A percentile compares a stretch with the other conserved stretches of the same genome.
Evolutionary conservation across 2,113 vertebrate genomes (phyloP).

Genomic region (Xenus cinereus): DNA sequence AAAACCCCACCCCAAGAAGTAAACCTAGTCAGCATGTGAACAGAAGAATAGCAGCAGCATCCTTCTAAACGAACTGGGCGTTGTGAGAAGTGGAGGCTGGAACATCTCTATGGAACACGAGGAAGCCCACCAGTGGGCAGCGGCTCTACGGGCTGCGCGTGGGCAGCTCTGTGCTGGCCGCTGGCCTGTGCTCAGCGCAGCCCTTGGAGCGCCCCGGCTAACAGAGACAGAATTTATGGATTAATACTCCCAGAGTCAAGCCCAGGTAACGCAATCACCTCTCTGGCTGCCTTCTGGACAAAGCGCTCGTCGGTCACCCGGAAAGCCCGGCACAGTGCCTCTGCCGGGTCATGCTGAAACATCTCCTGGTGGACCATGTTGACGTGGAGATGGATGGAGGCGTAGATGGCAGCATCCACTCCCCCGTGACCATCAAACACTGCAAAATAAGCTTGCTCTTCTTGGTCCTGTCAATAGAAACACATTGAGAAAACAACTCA

Average conservation of each 20-base stretch:
- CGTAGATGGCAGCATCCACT: slow-evolving; percentile 94
- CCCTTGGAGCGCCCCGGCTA: background rate
- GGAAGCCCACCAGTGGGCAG: background rate
- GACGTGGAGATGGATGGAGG: slow-evolving; percentile 94
- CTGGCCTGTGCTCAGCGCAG: background rate
- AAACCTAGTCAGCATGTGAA: background rate
- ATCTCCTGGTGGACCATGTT: slow-evolving; percentile 91
- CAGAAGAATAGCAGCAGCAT: background rate
- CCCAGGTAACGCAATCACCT: slow-evolving; percentile 76
- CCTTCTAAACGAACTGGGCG: background rate
- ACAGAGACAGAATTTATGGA: background rate
- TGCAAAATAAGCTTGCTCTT: slow-evolving; percentile 96
- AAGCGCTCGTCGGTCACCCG: slow-evolving; percentile 91
- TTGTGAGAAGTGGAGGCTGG: background rate
- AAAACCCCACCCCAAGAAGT: background rate
- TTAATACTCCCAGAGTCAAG: background rate
- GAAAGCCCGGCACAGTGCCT: slow-evolving; percentile 91
- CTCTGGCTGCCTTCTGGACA: slow-evolving; percentile 91
- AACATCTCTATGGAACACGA: background rate
- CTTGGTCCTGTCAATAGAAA: slow-evolving; percentile 84
- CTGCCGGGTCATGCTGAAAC: slow-evolving; percentile 86
- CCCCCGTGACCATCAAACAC: slow-evolving; percentile 97
- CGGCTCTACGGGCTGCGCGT: rapidly evolving
- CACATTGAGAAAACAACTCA: background rate
- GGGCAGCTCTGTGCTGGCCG: background rate